A percentile compares a stretch with the other conserved stretches of the same genome.
These are phyloP conservation scores for Lemur catta DNA, from an alignment of 2,797 vertebrate genomes.

Conservation along the genomic window DNA sequence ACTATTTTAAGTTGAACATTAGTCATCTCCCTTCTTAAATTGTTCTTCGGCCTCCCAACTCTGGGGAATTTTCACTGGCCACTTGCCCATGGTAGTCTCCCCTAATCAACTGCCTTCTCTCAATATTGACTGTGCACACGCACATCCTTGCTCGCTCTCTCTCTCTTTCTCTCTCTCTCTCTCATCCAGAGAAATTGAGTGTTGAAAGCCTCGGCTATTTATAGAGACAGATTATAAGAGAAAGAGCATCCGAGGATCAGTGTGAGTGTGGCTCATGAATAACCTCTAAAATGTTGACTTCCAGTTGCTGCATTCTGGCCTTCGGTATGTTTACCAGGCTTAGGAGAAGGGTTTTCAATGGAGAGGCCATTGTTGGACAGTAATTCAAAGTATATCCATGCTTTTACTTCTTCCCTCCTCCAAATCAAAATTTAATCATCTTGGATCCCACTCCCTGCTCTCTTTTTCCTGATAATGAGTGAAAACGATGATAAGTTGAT, in stretches of 20 bases:
- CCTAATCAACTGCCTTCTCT: not conserved
- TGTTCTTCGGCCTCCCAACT: not conserved
- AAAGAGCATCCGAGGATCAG: not conserved
- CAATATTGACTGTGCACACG: not conserved
- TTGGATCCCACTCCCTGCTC: not conserved
- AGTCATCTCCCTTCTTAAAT: not conserved
- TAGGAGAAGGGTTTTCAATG: not conserved
- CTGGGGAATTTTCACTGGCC: not conserved
- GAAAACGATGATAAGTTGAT: not conserved
- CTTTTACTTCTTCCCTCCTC: not conserved
- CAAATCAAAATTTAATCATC: not conserved
- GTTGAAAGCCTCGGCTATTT: not conserved
- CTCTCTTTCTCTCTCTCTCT: no score
- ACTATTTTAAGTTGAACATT: not conserved
- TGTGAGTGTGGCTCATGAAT: not conserved
- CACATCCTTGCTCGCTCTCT: rapidly evolving
- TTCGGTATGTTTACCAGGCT: not conserved
- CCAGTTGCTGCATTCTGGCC: not conserved
- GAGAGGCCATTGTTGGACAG: not conserved
- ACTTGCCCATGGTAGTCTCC: not conserved
- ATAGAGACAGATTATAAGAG: not conserved
- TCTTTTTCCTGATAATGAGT: not conserved
- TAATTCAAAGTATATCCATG: not conserved
- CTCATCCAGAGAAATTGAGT: not conserved
- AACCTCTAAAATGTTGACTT: not conserved